A percentile compares a stretch with the other conserved stretches of the same genome.
Conservation (phyloP, 2,888 invertebrate genomes). For the Athripsodes cinereus region DNA sequence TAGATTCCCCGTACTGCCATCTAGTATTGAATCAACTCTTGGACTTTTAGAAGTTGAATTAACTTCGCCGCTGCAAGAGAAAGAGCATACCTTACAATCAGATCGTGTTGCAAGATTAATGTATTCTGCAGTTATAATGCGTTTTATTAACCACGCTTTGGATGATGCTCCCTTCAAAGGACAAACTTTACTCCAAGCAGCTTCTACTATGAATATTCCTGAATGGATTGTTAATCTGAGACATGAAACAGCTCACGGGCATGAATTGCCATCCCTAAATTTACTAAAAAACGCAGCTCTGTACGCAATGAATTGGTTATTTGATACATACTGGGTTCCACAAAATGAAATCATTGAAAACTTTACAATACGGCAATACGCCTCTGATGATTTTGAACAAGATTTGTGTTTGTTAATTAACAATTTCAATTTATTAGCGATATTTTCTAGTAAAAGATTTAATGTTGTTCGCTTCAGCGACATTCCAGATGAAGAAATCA, state of each 20-base stretch:
- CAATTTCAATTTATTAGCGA: conserved; percentile 40
- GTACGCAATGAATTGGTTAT: conserved; percentile 63
- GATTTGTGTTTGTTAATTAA: conserved; percentile 38
- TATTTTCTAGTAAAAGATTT: conserved; percentile 38
- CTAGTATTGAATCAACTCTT: conserved; percentile 57
- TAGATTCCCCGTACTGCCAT: conserved; percentile 49
- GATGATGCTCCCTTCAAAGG: conserved; percentile 48
- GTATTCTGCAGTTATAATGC: conserved; percentile 59
- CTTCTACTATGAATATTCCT: conserved; percentile 62
- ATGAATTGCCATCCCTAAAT: conserved; percentile 57
- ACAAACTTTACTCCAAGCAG: conserved; percentile 50
- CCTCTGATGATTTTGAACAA: conserved; percentile 32
- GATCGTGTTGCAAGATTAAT: conserved; percentile 50
- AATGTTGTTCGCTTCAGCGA: conserved; percentile 40
- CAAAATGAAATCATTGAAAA: conserved; percentile 48
- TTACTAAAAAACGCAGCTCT: conserved; percentile 57
- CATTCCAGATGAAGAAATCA: conserved; percentile 36
- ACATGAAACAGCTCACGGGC: conserved; percentile 71
- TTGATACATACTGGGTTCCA: conserved; percentile 59
- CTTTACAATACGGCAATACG: conserved; percentile 29
- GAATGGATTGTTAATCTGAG: conserved; percentile 74
- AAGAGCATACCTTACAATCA: conserved; percentile 32
- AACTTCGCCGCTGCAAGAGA: conserved; percentile 34
- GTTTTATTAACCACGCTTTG: conserved; percentile 60
- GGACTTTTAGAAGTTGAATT: conserved; percentile 49